These are phyloP conservation scores for Dasyprocta punctata DNA, from an alignment of 2,113 vertebrate species.

Conservation along the genomic window DNA sequence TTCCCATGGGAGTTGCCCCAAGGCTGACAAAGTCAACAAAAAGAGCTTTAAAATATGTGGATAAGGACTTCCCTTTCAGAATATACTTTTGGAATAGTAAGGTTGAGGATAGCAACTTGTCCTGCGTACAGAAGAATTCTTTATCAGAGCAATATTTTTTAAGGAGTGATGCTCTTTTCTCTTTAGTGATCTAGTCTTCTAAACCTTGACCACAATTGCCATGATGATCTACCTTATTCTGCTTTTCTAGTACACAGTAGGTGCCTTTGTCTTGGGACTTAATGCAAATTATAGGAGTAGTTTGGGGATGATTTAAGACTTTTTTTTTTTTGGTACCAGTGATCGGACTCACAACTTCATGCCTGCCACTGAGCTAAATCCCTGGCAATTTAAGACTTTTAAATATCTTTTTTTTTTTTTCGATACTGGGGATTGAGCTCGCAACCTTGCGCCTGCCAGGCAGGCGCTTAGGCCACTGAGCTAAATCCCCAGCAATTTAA, in stretches of 20 bases:
- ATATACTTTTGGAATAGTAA: conserved; percentile 15
- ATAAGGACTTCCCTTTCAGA: background rate
- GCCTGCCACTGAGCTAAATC: no score
- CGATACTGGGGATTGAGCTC: no score
- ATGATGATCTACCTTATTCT: background rate
- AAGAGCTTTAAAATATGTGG: background rate
- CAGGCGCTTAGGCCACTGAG: no score
- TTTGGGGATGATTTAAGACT: background rate
- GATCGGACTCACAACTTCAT: no score
- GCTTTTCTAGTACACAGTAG: background rate
- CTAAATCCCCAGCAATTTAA: no score
- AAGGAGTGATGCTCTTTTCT: background rate
- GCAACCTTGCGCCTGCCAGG: no score
- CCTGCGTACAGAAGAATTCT: background rate
- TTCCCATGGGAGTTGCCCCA: background rate
- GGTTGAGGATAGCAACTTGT: background rate
- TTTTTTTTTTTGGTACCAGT: no score
- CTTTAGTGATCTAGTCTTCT: background rate
- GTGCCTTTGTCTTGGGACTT: background rate
- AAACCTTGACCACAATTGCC: background rate
- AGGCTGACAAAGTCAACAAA: background rate
- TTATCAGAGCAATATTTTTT: conserved; percentile 21
- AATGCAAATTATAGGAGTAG: background rate
- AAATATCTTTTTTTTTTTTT: no score
- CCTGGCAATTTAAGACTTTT: no score